Evolutionary conservation across 2,888 invertebrate genomes (phyloP).

Genomic region (Apamea monoglypha): DNA sequence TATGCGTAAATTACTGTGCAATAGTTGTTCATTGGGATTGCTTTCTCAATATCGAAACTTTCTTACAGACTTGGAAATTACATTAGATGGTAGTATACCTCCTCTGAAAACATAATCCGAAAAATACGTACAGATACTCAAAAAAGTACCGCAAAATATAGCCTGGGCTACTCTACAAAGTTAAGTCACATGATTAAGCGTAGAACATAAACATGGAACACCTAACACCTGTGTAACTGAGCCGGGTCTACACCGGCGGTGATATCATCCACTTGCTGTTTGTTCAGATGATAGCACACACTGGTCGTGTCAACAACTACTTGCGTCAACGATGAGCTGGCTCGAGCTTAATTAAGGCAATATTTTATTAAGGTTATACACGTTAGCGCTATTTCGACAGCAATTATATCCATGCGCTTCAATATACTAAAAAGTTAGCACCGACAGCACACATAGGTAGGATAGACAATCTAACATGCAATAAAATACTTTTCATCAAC

Average conservation of each 20-base stretch:
- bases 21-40: neutral
- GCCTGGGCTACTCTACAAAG: neutral
- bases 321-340: slow-evolving; percentile 82
- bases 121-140: neutral
- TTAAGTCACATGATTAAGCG: slow-evolving; percentile 36
- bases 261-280: slow-evolving; percentile 81
- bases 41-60: neutral
- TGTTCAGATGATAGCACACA: slow-evolving; percentile 79
- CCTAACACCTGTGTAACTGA: slow-evolving; percentile 72
- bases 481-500: neutral
- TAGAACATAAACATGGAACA: slow-evolving; percentile 50
- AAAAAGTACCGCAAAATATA: slow-evolving; percentile 2
- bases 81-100: no score
- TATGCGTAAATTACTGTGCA: neutral
- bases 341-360: slow-evolving; percentile 74
- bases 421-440: neutral
- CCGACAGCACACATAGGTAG: neutral
- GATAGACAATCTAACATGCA: neutral
- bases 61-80: no score
- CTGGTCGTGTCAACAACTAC: slow-evolving; percentile 73
- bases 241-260: slow-evolving; percentile 66
- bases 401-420: neutral
- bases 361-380: slow-evolving; percentile 25
- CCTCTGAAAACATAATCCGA: neutral
- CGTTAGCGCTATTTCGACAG: neutral